Percentiles rank a stretch among this genome's conserved stretches.
These are phyloP conservation scores for Amblyjoppa fuscipennis DNA, from an alignment of 2,888 invertebrate species.

Conservation along the genomic window DNA sequence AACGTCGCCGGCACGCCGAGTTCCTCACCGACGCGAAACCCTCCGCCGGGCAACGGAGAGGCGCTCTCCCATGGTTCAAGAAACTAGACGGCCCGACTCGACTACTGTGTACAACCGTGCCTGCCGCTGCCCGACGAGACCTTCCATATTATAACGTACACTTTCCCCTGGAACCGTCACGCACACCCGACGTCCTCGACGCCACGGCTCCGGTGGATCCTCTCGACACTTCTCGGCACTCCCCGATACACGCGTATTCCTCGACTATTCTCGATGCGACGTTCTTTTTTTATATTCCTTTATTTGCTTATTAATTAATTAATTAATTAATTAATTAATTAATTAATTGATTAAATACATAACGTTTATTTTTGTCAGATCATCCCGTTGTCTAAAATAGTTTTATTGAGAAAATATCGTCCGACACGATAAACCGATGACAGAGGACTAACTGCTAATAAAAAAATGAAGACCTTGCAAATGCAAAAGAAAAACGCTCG, in stretches of 20 bases:
- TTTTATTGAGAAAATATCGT: no score
- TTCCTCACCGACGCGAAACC: constrained; percentile 37
- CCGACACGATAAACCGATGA: no score
- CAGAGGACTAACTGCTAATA: no score
- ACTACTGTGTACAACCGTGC: constrained; percentile 31
- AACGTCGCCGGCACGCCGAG: constrained; percentile 57
- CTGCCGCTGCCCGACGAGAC: constrained; percentile 17
- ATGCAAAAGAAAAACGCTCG: no score
- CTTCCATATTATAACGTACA: constrained; percentile 41
- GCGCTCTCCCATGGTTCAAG: constrained; percentile 55
- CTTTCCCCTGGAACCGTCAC: constrained; percentile 73
- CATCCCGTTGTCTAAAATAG: no score
- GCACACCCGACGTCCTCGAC: constrained; percentile 67
- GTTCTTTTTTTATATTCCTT: neutral
- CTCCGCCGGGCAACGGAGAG: constrained; percentile 7
- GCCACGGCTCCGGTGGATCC: constrained; percentile 74
- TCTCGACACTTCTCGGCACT: constrained; percentile 70
- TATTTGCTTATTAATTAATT: no score
- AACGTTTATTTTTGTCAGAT: no score
- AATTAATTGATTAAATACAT: no score
- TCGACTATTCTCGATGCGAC: neutral
- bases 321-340: no score
- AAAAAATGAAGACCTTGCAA: no score
- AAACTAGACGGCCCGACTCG: constrained; percentile 62
- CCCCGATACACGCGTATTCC: constrained; percentile 5